Base-by-base conservation (phyloP, 1,140 invertebrate species). In the Eurosta solidaginis region DNA sequence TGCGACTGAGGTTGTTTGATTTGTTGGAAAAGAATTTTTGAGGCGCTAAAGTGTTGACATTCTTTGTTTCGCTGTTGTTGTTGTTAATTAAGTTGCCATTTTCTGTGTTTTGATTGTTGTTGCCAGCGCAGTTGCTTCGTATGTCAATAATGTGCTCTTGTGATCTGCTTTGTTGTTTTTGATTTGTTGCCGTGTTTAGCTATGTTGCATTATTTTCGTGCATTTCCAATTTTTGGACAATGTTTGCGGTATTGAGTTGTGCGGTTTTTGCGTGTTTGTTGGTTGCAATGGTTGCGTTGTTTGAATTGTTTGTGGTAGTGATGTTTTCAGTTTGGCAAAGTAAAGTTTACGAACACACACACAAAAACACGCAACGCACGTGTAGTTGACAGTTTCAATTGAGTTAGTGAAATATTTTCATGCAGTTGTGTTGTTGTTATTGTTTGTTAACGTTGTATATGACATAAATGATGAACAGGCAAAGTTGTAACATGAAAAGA, bases 281-380 rank as follows among this genome's bases (percentile, higher is more conserved):
- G 29, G 44, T 33, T 50, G 7, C 27, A 17, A 50, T 68, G 36
- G 52, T 77, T 81, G 79, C 63, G 73, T 80, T 50, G 29, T 78
- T 77, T 77, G 78, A 42, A 68, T 76, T 80, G 45, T 78, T 47
- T n/a, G n/a, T 80, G 80, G 80, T 78, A 76, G 78, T 40, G 76
- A 47, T 81, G 52, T 79, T 81, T 77, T 81, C 78, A 68, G 59
- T 68, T 68, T 40, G 59, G 9, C 59, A 40, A 68, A 68, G 59
- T 4, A 7, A 22, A 5, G 14, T 22, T 17, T 20, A 40, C n/a
- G 22, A 17, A 68, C 20, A 68, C 59, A 40, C 27, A n/a, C 54
- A 20, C 54, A 10, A 1, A 68, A 20, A 14, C 22, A 54, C 14
- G 3, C 22, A 54, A 7, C 17, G 10, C 59, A 40, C 22, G 40